Percentiles rank a stretch among this genome's conserved stretches.
phyloP scores from a whole-genome alignment of 2,797 vertebrate genomes.

The Oreochromis mossambicus region DNA sequence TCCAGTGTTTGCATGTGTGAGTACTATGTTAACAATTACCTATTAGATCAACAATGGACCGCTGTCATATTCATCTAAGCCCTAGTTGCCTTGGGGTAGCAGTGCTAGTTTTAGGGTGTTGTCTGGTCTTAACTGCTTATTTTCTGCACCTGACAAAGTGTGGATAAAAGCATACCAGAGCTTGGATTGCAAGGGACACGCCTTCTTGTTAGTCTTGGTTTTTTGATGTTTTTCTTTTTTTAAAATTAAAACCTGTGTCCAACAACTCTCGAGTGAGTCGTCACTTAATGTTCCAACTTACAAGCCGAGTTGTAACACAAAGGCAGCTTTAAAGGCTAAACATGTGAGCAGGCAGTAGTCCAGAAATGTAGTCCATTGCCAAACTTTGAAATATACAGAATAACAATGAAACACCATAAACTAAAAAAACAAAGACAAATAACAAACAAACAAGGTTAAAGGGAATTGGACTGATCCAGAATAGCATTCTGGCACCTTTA shows the following conservation, averaged over 20 bases:
- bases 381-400: neutral
- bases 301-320: neutral
- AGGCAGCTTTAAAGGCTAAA: neutral
- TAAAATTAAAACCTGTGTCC: neutral
- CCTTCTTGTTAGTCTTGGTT: neutral
- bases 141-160: neutral
- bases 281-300: neutral
- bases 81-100: neutral
- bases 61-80: neutral
- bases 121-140: neutral
- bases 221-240: neutral
- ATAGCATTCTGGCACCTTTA: neutral
- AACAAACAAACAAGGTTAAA: neutral
- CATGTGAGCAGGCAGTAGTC: neutral
- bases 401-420: neutral
- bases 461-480: neutral
- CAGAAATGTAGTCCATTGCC: neutral
- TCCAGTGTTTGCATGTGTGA: neutral
- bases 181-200: neutral
- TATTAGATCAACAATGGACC: neutral
- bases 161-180: neutral
- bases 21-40: neutral
- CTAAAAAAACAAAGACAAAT: neutral
- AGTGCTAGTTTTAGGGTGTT: neutral
- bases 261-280: neutral